These are phyloP conservation scores for Drosophila nigricruria DNA, from an alignment of 2,888 invertebrate genomes.

Conservation along the genomic window DNA sequence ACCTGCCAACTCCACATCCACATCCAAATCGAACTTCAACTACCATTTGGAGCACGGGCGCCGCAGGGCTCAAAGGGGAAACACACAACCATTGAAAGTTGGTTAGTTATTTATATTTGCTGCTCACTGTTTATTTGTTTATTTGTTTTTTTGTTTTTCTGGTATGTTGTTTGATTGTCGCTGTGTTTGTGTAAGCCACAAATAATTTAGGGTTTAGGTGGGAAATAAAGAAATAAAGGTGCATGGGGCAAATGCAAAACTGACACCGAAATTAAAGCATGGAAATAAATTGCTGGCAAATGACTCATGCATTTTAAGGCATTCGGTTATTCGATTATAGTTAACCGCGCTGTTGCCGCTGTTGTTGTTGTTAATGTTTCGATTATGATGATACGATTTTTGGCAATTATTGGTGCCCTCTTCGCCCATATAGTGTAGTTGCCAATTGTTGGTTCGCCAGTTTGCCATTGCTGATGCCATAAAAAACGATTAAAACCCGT, in stretches of 20 bases:
- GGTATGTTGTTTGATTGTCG: conserved; percentile 2
- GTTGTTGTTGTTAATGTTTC: conserved; percentile 66
- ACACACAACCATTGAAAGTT: conserved; percentile 45
- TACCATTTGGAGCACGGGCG: conserved; percentile 20
- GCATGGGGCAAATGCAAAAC: conserved; percentile 57
- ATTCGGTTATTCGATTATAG: conserved; percentile 45
- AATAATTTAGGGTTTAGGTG: conserved; percentile 54
- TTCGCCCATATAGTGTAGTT: conserved; percentile 41
- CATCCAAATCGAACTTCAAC: conserved; percentile 20
- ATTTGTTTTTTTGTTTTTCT: conserved; percentile 11
- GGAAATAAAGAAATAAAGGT: conserved; percentile 26
- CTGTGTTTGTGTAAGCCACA: conserved; percentile 33
- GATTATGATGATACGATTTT: conserved; percentile 71
- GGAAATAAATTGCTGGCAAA: conserved; percentile 76
- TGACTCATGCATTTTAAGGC: conserved; percentile 74
- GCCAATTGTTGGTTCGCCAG: conserved; percentile 37
- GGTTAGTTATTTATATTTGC: conserved; percentile 12
- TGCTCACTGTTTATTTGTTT: conserved; percentile 13
- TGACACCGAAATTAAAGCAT: conserved; percentile 68
- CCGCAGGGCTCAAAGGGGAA: conserved; percentile 27
- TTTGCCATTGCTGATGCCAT: conserved; percentile 29
- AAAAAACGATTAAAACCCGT: conserved; percentile 53
- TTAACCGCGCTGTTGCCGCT: conserved; percentile 28
- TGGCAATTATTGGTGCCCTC: conserved; percentile 69
- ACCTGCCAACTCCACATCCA: conserved; percentile 39